phyloP scores from a whole-genome alignment of 2,888 invertebrate genomes.

The Drosophila bunnanda region DNA sequence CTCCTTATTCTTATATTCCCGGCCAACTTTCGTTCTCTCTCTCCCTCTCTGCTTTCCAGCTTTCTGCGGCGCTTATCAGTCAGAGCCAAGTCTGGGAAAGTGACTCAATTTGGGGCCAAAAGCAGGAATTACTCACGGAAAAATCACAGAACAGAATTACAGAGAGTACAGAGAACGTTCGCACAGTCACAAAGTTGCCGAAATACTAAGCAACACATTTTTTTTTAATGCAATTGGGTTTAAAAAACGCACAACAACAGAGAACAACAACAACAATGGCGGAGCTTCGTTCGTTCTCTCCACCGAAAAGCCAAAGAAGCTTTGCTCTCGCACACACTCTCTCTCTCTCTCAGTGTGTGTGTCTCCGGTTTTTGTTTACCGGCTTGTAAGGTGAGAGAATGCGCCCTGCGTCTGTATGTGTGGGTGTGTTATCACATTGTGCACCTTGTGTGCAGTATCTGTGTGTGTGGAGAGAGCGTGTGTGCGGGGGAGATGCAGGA shows the following conservation, averaged over 20 bases:
- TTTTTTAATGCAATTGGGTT: slow-evolving; percentile 75
- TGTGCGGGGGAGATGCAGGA: neutral
- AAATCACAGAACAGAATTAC: slow-evolving; percentile 27
- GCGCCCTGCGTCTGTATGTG: neutral
- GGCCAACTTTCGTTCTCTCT: slow-evolving; percentile 14
- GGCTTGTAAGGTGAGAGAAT: slow-evolving; percentile 53
- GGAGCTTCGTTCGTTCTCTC: slow-evolving; percentile 20
- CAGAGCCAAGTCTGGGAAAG: slow-evolving; percentile 13
- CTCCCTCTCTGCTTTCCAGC: neutral
- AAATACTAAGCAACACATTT: slow-evolving; percentile 75
- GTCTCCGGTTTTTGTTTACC: slow-evolving; percentile 66
- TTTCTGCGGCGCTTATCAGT: slow-evolving; percentile 20
- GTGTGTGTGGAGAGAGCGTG: too few species aligned
- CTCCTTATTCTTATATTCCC: slow-evolving; percentile 11
- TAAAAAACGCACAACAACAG: slow-evolving; percentile 50
- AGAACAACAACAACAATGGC: slow-evolving; percentile 49
- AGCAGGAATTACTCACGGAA: slow-evolving; percentile 36
- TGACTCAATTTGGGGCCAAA: slow-evolving; percentile 41
- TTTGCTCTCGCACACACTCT: slow-evolving; percentile 31
- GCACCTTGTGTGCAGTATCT: slow-evolving; percentile 35
- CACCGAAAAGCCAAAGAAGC: slow-evolving; percentile 21
- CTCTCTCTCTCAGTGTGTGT: neutral
- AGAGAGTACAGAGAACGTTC: slow-evolving; percentile 58
- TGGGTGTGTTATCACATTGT: slow-evolving; percentile 61
- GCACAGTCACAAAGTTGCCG: slow-evolving; percentile 77